These are phyloP conservation scores for Mesoligia furuncula DNA, from an alignment of 2,888 invertebrate species.

Conservation along the genomic window DNA sequence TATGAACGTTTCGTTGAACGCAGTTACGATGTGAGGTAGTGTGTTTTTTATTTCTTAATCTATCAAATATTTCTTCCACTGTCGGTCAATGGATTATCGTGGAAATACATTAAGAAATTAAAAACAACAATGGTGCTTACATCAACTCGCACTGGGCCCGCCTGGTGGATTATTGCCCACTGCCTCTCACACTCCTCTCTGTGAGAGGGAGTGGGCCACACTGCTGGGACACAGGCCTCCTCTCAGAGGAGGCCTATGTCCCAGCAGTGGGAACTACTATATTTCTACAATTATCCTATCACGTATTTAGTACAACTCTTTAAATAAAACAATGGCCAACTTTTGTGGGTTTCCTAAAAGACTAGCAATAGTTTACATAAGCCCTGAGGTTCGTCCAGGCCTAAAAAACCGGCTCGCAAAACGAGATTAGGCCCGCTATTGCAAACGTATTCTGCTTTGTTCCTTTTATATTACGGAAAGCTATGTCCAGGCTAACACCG, in stretches of 20 bases:
- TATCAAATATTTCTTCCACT: too few species aligned
- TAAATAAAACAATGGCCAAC: background rate
- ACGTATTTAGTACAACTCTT: background rate
- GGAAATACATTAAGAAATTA: background rate
- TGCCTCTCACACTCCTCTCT: background rate
- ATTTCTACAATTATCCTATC: background rate
- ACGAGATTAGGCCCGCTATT: slow-evolving; percentile 30
- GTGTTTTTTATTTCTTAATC: too few species aligned
- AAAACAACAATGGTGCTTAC: background rate
- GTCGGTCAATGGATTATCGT: background rate
- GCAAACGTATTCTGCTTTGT: slow-evolving; percentile 25
- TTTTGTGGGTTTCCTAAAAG: background rate
- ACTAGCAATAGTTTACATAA: background rate
- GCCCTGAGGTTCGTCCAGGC: background rate
- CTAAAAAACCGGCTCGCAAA: slow-evolving; percentile 20
- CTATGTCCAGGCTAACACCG: slow-evolving; percentile 9
- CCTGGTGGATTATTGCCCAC: background rate
- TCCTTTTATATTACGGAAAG: slow-evolving; percentile 30
- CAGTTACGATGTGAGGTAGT: too few species aligned
- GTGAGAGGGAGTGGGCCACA: too few species aligned
- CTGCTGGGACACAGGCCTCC: too few species aligned
- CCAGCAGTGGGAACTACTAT: background rate
- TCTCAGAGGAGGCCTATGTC: background rate
- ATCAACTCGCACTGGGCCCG: background rate
- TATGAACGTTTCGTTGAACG: too few species aligned